Evolutionary conservation across 2,797 vertebrate genomes (phyloP).

Genomic region (Podargus strigoides): DNA sequence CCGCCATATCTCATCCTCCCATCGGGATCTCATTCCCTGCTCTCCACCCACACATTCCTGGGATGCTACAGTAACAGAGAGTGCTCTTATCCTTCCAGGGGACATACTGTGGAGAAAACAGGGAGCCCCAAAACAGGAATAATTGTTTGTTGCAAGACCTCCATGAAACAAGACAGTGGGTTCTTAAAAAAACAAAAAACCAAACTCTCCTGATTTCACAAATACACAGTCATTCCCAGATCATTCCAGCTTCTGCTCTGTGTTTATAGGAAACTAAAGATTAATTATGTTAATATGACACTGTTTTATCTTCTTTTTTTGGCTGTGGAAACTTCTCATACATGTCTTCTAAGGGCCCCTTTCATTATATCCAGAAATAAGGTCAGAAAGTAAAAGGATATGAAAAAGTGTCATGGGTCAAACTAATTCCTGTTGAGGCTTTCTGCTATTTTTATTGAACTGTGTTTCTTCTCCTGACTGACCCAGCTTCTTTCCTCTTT

Average conservation of each 20-base stretch:
- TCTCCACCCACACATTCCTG: rapidly evolving
- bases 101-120: not conserved
- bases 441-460: not conserved
- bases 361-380: not conserved
- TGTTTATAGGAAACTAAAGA: not conserved
- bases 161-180: not conserved
- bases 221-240: not conserved
- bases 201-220: not conserved
- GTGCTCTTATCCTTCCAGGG: not conserved
- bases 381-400: not conserved
- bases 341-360: not conserved
- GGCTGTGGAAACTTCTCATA: too few species aligned
- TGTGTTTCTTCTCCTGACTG: not conserved
- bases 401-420: not conserved
- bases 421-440: not conserved
- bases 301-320: too few species aligned
- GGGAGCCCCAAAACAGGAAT: not conserved
- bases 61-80: not conserved
- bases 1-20: rapidly evolving
- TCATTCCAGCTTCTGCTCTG: not conserved
- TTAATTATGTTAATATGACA: not conserved
- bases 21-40: not conserved
- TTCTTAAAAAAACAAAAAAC: not conserved
- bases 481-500: not conserved
- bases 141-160: not conserved